Percentiles rank a stretch among this genome's conserved stretches.
phyloP scores from a whole-genome alignment of 1,140 invertebrate species.

The Dinothrombium tinctorium region DNA sequence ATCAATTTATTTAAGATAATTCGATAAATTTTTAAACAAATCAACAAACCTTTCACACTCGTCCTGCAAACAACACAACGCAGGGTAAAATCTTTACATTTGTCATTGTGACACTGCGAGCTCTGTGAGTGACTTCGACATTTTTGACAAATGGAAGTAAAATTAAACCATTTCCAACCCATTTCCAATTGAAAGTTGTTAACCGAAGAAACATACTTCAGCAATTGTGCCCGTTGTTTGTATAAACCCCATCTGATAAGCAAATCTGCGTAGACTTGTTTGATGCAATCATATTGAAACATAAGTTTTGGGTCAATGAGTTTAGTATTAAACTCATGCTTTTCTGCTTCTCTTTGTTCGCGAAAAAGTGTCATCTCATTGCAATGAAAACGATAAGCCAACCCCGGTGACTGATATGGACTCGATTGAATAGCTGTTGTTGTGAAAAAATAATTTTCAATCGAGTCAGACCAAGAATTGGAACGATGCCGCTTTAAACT shows the following conservation, averaged over 20 bases:
- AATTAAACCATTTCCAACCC: conserved; percentile 5
- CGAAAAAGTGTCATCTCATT: conserved; percentile 1
- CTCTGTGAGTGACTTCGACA: neutral
- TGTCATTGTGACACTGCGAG: neutral
- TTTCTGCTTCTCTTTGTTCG: conserved; percentile 15
- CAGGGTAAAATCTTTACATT: neutral
- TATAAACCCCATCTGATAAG: conserved; percentile 56
- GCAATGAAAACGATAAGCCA: neutral
- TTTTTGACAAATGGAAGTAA: conserved; percentile 6
- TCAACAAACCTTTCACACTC: neutral
- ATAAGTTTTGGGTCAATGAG: conserved; percentile 25
- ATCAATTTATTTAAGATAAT: neutral
- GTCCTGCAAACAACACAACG: neutral
- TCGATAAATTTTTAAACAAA: conserved; percentile 2
- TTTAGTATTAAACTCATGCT: conserved; percentile 19
- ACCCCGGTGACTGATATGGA: neutral
- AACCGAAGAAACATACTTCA: conserved; percentile 43
- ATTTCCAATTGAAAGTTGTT: conserved; percentile 22
- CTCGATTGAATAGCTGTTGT: conserved; percentile 4
- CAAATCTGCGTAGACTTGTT: conserved; percentile 50
- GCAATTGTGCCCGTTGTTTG: conserved; percentile 50
- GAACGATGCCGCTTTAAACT: conserved; percentile 43
- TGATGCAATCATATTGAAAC: conserved; percentile 2
- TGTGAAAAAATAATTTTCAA: conserved; percentile 44
- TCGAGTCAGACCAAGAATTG: conserved; percentile 64